Percentiles rank a stretch among this genome's conserved stretches.
phyloP scores from a whole-genome alignment of 2,888 invertebrate genomes.

The Taphrorychus bicolor region DNA sequence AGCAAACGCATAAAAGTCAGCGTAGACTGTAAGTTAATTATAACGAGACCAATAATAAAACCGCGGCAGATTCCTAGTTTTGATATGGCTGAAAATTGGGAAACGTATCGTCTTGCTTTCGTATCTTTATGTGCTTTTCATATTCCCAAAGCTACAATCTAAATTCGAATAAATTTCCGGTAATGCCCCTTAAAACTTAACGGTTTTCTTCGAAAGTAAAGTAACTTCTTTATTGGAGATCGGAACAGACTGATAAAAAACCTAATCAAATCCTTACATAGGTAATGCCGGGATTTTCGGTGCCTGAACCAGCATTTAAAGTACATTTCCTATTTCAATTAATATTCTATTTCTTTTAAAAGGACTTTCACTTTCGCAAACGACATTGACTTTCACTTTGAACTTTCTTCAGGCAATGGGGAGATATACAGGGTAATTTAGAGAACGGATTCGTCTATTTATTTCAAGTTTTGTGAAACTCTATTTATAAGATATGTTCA shows the following conservation, averaged over 20 bases:
- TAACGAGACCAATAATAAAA: neutral
- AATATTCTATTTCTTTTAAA: slow-evolving; percentile 30
- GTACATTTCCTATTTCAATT: slow-evolving; percentile 40
- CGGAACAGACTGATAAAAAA: slow-evolving; percentile 43
- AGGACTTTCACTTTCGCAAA: slow-evolving; percentile 17
- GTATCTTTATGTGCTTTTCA: slow-evolving; percentile 42
- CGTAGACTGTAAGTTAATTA: slow-evolving; percentile 84
- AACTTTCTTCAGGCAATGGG: no score
- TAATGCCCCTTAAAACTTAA: slow-evolving; percentile 43
- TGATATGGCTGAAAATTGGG: slow-evolving; percentile 24
- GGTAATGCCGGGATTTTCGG: slow-evolving; percentile 33
- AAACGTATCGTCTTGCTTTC: slow-evolving; percentile 39
- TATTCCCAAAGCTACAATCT: slow-evolving; percentile 42
- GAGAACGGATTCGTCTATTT: no score
- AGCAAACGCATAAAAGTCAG: slow-evolving; percentile 92
- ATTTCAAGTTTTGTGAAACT: no score
- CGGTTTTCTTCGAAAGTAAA: slow-evolving; percentile 42
- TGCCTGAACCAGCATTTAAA: slow-evolving; percentile 32
- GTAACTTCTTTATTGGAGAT: slow-evolving; percentile 43
- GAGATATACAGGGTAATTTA: no score
- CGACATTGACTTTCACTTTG: neutral
- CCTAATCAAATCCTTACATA: slow-evolving; percentile 41
- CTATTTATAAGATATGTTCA: no score
- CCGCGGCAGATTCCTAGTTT: slow-evolving; percentile 8
- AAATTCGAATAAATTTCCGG: slow-evolving; percentile 43